These are phyloP conservation scores for Catajapyx aquilonaris DNA, from an alignment of 1,140 invertebrate genomes.

Conservation along the genomic window DNA sequence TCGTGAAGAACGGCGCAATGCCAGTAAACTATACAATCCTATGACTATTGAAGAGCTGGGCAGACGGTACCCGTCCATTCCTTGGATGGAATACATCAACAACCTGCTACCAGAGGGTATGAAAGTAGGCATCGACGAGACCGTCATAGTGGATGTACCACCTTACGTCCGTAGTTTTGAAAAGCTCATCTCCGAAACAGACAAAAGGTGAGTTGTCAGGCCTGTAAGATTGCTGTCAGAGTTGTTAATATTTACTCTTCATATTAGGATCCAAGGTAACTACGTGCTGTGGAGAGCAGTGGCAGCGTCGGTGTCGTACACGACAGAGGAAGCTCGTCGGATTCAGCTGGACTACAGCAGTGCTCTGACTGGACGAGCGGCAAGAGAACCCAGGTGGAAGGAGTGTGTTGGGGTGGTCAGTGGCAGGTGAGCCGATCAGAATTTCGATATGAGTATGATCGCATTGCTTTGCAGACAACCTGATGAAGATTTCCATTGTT, in stretches of 20 bases:
- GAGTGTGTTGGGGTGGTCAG: constrained; percentile 53
- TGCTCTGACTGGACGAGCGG: constrained; percentile 47
- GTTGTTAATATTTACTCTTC: constrained; percentile 6
- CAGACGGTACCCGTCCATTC: constrained; percentile 44
- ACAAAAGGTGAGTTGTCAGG: constrained; percentile 28
- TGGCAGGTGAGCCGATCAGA: constrained; percentile 35
- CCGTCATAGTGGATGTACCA: constrained; percentile 59
- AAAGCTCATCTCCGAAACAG: constrained; percentile 26
- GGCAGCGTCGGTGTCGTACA: constrained; percentile 44
- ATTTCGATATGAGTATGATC: no score
- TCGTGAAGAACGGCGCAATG: constrained; percentile 73
- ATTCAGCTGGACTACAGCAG: constrained; percentile 49
- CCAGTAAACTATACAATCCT: constrained; percentile 74
- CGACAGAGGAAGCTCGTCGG: constrained; percentile 46
- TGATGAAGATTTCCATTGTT: no score
- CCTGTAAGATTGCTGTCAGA: constrained; percentile 11
- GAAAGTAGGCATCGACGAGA: constrained; percentile 40
- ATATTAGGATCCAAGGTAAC: constrained; percentile 44
- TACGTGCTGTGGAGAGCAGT: constrained; percentile 64
- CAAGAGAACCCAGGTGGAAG: constrained; percentile 62
- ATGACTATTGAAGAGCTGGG: constrained; percentile 59
- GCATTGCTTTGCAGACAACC: no score
- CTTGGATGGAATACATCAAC: constrained; percentile 66
- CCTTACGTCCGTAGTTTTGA: constrained; percentile 47
- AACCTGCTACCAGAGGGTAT: constrained; percentile 37